Evolutionary conservation across 2,797 vertebrate species (phyloP), one percentile per base, ranked within the genome.

Genomic region (Tapirus indicus): DNA sequence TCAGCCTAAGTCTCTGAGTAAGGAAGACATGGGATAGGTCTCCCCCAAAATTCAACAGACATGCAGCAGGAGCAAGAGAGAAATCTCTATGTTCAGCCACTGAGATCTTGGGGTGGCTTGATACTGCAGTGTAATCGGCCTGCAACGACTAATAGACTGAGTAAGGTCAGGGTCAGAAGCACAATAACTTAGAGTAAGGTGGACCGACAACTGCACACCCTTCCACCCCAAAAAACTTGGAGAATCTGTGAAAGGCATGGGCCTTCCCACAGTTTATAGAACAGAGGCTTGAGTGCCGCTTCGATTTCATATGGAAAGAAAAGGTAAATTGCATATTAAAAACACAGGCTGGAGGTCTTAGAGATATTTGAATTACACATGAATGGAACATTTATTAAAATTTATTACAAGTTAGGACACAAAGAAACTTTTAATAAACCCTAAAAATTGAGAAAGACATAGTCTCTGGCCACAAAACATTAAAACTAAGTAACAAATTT

Each of bases 401-500:
- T 8, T 66, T 64, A 60, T 47, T 83, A 20, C 38, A 66, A 79
- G 52, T 66, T 49, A 68, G 8, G 14, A 41, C 49, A 78, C 56
- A 69, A 79, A 92, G 27, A 38, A 74, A 58, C 8, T 17, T 84
- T 54, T 38, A 74, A 23, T 35, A 72, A 92, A 74, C 5, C 32
- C 78, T 52, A 79, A 66, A 84, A 79, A 80, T n/a, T 89, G 49
- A 78, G 41, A 94, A 77, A 84, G 72, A 85, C n/a, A 79, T 83
- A 52, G 72, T 84, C 64, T 84, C 23, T 49, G 8, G 80, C 23
- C 41, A 77, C 23, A 58, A 77, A 35, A 83, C 20, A 56, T 78
- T 66, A 64, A 95, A 89, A 90, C 32, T 27, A 52, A 21, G 17
- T 86, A 58, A 56, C 74, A 66, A 56, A 25, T 85, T 79, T 88